Evolutionary conservation across 2,113 vertebrate species (phyloP), one percentile per base, ranked within the genome.

Genomic region (Xiphophorus hellerii): DNA sequence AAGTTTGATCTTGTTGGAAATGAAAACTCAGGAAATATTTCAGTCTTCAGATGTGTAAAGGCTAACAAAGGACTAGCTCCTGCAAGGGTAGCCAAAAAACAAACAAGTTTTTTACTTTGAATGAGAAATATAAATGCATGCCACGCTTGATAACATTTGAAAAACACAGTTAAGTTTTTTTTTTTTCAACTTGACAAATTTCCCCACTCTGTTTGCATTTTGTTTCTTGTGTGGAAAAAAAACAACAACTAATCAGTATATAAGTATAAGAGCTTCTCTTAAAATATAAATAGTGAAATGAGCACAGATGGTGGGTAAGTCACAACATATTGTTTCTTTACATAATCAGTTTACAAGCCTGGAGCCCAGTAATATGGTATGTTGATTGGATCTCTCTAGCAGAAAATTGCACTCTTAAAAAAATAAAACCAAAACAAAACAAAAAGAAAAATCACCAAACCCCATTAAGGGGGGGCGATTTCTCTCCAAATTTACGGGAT

Each of bases 321-420:
- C 12, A 28, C 29, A 71, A 17, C 81, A 84, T 61, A 63, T 66
- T 83, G 68, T 71, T 70, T 17, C 44, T 70, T 4, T 69, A 37
- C 13, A 70, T 78, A 27, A 60, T 48, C 58, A 78, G 39, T 71
- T 72, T 69, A 6, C 30, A 77, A 84, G 28, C 71, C 66, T 83
- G 73, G 88, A 83, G 74, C 77, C 77, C 76, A 84, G 79, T 79
- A 71, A 79, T 74, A 83, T 77, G 22, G 42, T 37, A 13, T 60
- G 51, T 10, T 62, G 48, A 58, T 62, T 13, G 51, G 39, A 44
- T 63, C 15, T 60, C 69, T 60, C 69, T 58, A 39, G 51, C 37
- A 69, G 44, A 25, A 30, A 37, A 31, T 12, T 62, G 44, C 66
- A 25, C 14, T 31, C 67, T 66, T 61, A 78, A 61, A 81, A 81